Evolutionary conservation across 1,140 invertebrate species (phyloP).

Genomic region (Drosophila albomicans): DNA sequence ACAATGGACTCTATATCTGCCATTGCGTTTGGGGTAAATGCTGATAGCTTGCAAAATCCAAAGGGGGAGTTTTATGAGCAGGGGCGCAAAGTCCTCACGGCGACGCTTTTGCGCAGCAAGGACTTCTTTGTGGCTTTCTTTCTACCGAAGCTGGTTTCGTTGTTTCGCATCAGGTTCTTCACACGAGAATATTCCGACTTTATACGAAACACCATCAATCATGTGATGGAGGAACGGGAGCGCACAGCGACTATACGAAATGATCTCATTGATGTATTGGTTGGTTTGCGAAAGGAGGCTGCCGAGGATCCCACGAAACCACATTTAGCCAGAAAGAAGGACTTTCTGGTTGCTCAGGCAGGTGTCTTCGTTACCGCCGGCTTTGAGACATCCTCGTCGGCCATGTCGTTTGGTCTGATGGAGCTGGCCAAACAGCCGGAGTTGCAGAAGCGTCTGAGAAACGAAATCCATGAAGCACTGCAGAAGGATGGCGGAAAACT

Average conservation of each 20-base stretch:
- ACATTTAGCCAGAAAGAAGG: conserved; percentile 73
- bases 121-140: conserved; percentile 85
- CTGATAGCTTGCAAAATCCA: conserved; percentile 86
- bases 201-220: conserved; percentile 71
- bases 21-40: conserved; percentile 87
- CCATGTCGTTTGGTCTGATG: conserved; percentile 88
- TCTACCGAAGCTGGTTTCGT: conserved; percentile 73
- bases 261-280: conserved; percentile 85
- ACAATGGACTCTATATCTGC: conserved; percentile 87
- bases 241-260: conserved; percentile 63
- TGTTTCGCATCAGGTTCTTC: conserved; percentile 66
- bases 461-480: conserved; percentile 87
- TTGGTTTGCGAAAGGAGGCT: conserved; percentile 79
- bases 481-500: conserved; percentile 85
- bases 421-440: conserved; percentile 89
- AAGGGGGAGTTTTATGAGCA: conserved; percentile 84
- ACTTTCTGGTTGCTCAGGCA: conserved; percentile 88
- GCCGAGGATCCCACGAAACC: conserved; percentile 48
- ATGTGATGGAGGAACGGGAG: conserved; percentile 80
- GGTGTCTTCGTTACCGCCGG: conserved; percentile 91
- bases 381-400: conserved; percentile 91
- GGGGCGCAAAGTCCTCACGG: conserved; percentile 56
- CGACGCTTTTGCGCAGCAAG: conserved; percentile 4
- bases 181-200: conserved; percentile 62
- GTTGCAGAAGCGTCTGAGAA: conserved; percentile 88